Base-by-base conservation (phyloP, 2,797 vertebrate genomes). In the Pseudopleuronectes americanus region DNA sequence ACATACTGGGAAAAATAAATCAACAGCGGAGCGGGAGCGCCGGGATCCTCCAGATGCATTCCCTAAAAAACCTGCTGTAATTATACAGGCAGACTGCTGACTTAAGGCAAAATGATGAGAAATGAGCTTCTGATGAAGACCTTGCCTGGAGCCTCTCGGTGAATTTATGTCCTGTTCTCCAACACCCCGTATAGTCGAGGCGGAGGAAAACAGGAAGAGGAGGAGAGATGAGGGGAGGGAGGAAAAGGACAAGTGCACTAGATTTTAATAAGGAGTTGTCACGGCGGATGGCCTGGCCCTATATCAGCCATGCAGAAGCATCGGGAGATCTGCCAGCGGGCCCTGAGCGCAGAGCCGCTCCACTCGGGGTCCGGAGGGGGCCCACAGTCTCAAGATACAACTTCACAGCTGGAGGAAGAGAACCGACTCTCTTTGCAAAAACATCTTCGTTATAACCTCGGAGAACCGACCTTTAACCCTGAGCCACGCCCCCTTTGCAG, bases 191-290 rank as follows among this genome's bases (percentile, higher is more conserved):
- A 17, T 64, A 51, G 79, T 77, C 59, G 77, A 77, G 79, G 65
- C 63, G 51, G 59, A 61, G 56, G 48, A 17, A 77, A 75, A 70
- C 31, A 45, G 64, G 56, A 68, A 58, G 77, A 68, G 59, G 59
- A 68, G 79, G 70, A 82, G 75, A 85, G 72, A 80, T 57, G 64
- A 82, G 75, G 58, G 33, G 59, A 67, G 45, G 66, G 49, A 68
- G 72, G 68, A 74, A 81, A 87, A 89, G 90, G 89, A 90, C 87
- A 89, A 92, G 89, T 53, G 56, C 80, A 82, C 71, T 88, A 69
- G 86, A 89, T 91, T 94, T 89, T 91, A 92, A 92, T 91, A 93
- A 92, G 87, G 77, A 90, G 87, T 90, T 92, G 90, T 93, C 90
- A 92, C 79, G 89, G 88, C 81, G 87, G 85, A 91, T 86, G 81